Conservation (phyloP, 2,113 vertebrate genomes). For the Strigops habroptila region DNA sequence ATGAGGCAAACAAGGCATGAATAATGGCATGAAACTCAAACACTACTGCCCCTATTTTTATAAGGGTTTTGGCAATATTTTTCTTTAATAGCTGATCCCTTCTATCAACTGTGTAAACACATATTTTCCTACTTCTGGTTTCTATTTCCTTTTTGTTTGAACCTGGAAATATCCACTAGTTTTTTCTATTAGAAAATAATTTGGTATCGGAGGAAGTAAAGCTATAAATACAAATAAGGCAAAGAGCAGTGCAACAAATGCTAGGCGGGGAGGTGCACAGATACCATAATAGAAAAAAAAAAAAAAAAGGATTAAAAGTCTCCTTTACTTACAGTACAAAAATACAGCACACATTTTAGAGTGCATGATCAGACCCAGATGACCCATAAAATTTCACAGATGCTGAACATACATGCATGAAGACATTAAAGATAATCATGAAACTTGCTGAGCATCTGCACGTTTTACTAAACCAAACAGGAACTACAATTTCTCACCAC, state of each 20-base stretch:
- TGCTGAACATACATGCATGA: not conserved
- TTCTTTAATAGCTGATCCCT: not conserved
- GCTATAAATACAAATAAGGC: not conserved
- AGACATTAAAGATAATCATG: slow-evolving; percentile 7
- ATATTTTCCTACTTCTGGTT: not conserved
- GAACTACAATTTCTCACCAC: not conserved
- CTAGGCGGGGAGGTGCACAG: not conserved
- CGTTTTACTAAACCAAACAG: not conserved
- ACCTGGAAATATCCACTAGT: not conserved
- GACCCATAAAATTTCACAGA: slow-evolving; percentile 11
- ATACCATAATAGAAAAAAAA: not conserved
- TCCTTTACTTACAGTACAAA: not conserved
- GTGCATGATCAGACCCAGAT: not conserved
- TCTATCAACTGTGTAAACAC: not conserved
- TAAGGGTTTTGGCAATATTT: not conserved
- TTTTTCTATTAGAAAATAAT: not conserved
- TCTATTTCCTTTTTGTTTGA: not conserved
- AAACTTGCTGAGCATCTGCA: slow-evolving; percentile 25
- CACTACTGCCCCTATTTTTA: not conserved
- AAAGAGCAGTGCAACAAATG: not conserved
- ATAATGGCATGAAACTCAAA: not conserved
- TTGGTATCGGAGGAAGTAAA: not conserved
- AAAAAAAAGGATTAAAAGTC: not conserved
- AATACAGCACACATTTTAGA: not conserved
- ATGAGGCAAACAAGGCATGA: not conserved